phyloP scores from a whole-genome alignment of 2,888 invertebrate genomes.

The Elegia similella region DNA sequence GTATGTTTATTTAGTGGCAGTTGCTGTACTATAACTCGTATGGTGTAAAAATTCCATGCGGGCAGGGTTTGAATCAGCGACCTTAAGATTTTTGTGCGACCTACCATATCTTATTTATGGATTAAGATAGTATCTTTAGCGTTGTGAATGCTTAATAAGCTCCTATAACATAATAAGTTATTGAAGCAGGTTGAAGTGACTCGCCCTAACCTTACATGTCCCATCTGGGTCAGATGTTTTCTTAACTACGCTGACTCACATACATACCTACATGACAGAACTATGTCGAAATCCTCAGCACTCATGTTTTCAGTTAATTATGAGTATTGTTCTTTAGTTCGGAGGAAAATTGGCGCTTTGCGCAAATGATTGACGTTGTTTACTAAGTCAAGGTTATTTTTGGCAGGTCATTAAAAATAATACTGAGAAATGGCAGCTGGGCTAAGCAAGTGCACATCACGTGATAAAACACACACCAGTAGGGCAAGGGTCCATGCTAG shows the following conservation, averaged over 20 bases:
- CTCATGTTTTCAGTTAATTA: slow-evolving; percentile 20
- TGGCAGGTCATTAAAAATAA: background rate
- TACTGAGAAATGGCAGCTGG: too few relatives aligned
- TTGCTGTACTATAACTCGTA: too few relatives aligned
- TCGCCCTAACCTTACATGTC: slow-evolving; percentile 30
- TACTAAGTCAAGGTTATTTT: background rate
- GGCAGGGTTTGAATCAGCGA: too few relatives aligned
- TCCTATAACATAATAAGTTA: background rate
- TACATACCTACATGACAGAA: slow-evolving; percentile 33
- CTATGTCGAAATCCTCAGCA: slow-evolving; percentile 40
- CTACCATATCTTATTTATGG: too few relatives aligned
- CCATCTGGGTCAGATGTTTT: slow-evolving; percentile 63
- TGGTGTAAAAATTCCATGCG: too few relatives aligned
- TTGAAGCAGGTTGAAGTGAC: slow-evolving; percentile 15
- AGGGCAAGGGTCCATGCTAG: too few relatives aligned
- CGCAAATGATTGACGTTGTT: background rate
- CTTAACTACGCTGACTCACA: slow-evolving; percentile 47
- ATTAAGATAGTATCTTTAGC: too few relatives aligned
- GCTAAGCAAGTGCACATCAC: too few relatives aligned
- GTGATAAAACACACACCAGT: too few relatives aligned
- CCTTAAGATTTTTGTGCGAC: too few relatives aligned
- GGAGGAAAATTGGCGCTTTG: background rate
- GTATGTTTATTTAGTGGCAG: too few relatives aligned
- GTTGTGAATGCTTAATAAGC: too few relatives aligned
- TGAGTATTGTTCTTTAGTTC: slow-evolving; percentile 10